Evolutionary conservation across 2,113 vertebrate species (phyloP).

Genomic region (Lates calcarifer): DNA sequence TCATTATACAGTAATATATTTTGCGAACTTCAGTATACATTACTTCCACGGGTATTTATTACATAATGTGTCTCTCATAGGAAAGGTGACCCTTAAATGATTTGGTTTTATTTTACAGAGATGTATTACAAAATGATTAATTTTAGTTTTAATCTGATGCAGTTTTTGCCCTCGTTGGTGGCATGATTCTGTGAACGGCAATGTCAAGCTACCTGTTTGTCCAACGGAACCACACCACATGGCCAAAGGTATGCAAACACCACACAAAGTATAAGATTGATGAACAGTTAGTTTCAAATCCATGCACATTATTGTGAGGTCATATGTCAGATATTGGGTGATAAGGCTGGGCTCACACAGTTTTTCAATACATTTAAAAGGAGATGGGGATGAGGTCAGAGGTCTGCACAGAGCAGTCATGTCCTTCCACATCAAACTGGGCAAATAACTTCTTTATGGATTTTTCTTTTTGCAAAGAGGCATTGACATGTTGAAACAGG

Average conservation of each 20-base stretch:
- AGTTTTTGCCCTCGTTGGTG: too few species aligned
- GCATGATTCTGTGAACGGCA: too few species aligned
- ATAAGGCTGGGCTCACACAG: too few species aligned
- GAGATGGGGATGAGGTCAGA: background rate
- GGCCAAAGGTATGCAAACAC: background rate
- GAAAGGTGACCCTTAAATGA: background rate
- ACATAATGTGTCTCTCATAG: background rate
- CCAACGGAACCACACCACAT: too few species aligned
- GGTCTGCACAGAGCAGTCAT: background rate
- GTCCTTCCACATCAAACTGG: background rate
- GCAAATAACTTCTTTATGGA: background rate
- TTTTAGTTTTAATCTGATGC: background rate
- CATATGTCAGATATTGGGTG: too few species aligned
- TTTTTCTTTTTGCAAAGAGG: too few species aligned
- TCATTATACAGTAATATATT: too few species aligned
- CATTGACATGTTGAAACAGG: background rate
- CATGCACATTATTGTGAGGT: too few species aligned
- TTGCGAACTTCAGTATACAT: background rate
- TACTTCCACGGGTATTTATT: background rate
- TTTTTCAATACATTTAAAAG: background rate
- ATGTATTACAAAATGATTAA: background rate
- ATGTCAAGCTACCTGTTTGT: too few species aligned
- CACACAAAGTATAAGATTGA: background rate
- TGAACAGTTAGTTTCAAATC: background rate
- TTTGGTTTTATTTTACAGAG: constrained; percentile 9